These are phyloP conservation scores for Folsomia manolachei DNA, from an alignment of 2,888 invertebrate species.

Conservation along the genomic window DNA sequence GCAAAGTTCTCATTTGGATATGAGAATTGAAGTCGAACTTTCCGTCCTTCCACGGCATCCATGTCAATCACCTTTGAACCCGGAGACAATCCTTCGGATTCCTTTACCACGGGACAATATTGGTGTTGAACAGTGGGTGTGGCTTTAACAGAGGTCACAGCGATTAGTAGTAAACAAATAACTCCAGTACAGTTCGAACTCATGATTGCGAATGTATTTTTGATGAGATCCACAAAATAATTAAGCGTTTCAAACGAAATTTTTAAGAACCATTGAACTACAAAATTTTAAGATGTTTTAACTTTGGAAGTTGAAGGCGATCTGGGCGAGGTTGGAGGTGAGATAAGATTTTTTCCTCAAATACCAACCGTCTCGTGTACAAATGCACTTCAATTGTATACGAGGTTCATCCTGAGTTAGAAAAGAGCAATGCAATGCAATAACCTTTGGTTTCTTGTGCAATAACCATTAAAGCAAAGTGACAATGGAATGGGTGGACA, in stretches of 20 bases:
- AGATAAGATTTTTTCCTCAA: too few species aligned
- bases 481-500: too few species aligned
- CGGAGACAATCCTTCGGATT: neutral
- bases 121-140: neutral
- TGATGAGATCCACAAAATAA: too few species aligned
- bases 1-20: slow-evolving; percentile 33
- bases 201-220: too few species aligned
- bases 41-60: slow-evolving; percentile 33
- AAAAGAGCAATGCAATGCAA: too few species aligned
- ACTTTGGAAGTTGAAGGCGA: neutral
- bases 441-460: neutral
- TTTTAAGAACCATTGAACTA: too few species aligned
- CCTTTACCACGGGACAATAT: slow-evolving; percentile 7
- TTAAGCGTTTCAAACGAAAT: too few species aligned
- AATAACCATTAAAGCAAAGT: neutral
- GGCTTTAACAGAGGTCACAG: neutral
- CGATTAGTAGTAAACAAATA: too few species aligned
- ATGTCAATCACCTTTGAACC: slow-evolving; percentile 30
- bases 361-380: too few species aligned
- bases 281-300: neutral
- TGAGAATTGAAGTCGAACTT: slow-evolving; percentile 39
- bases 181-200: too few species aligned
- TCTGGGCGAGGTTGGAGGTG: neutral
- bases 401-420: too few species aligned
- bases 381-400: too few species aligned